Evolutionary conservation across 2,113 vertebrate species (phyloP).

Genomic region (Cyanocitta stelleri): DNA sequence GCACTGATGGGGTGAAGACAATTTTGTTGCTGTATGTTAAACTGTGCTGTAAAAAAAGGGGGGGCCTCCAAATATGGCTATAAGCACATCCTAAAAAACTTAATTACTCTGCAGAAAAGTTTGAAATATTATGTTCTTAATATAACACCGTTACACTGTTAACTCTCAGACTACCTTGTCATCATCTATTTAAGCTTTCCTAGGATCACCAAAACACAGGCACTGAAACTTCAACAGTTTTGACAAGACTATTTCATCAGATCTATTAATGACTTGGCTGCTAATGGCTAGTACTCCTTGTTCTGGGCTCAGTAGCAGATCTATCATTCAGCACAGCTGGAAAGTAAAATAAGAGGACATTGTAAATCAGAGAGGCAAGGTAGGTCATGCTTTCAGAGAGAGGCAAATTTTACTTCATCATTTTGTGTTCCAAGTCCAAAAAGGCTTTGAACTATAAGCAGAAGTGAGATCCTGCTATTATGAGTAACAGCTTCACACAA

Average conservation of each 20-base stretch:
- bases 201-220: neutral
- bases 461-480: neutral
- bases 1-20: neutral
- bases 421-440: neutral
- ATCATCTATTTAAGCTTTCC: neutral
- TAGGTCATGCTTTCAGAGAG: neutral
- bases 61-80: neutral
- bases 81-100: neutral
- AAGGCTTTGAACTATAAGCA: neutral
- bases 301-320: neutral
- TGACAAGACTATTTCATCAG: conserved; percentile 32
- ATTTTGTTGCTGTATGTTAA: neutral
- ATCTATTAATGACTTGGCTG: neutral
- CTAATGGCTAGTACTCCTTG: neutral
- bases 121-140: neutral
- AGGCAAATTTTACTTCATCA: neutral
- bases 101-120: neutral
- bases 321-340: neutral
- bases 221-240: conserved; percentile 22
- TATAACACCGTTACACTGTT: neutral
- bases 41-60: neutral
- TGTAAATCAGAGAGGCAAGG: neutral
- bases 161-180: neutral
- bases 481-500: neutral
- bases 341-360: neutral